A percentile compares a stretch with the other conserved stretches of the same genome.
Conservation (phyloP, 92 coral and sea anemone species). For the Micromussa lordhowensis region DNA sequence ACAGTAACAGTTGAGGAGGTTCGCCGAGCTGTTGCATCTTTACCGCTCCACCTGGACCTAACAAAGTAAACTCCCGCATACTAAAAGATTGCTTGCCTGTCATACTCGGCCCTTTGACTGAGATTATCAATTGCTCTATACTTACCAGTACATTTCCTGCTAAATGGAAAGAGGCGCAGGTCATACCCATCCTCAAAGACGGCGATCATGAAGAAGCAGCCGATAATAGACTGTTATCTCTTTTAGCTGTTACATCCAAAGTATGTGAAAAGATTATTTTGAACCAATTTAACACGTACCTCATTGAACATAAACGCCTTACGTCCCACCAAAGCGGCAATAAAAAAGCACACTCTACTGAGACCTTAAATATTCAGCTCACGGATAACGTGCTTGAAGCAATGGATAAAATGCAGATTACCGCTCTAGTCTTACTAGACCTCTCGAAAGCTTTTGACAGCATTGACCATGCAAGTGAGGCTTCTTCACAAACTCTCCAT, state of each 20-base stretch:
- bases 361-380: slow-evolving; percentile 30
- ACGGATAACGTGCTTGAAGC: slow-evolving; percentile 41
- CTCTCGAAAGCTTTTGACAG: slow-evolving; percentile 44
- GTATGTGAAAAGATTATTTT: slow-evolving; percentile 42
- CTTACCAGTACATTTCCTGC: too few species aligned
- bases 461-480: slow-evolving; percentile 31
- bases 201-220: slow-evolving; percentile 56
- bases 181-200: too few species aligned
- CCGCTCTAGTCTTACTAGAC: too few species aligned
- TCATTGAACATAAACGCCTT: not conserved
- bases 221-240: slow-evolving; percentile 49
- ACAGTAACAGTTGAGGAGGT: slow-evolving; percentile 44
- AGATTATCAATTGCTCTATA: too few species aligned
- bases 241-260: slow-evolving; percentile 45
- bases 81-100: too few species aligned
- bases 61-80: slow-evolving; percentile 33
- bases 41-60: slow-evolving; percentile 46
- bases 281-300: slow-evolving; percentile 28
- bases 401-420: slow-evolving; percentile 38
- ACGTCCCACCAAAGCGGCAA: slow-evolving; percentile 56
- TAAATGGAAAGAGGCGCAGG: too few species aligned
- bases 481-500: slow-evolving; percentile 21
- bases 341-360: slow-evolving; percentile 46
- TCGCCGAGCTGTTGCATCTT: slow-evolving; percentile 30
- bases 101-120: too few species aligned